A percentile compares a stretch with the other conserved stretches of the same genome.
Evolutionary conservation across 2,888 invertebrate genomes (phyloP).

Genomic region (Icerya purchasi): DNA sequence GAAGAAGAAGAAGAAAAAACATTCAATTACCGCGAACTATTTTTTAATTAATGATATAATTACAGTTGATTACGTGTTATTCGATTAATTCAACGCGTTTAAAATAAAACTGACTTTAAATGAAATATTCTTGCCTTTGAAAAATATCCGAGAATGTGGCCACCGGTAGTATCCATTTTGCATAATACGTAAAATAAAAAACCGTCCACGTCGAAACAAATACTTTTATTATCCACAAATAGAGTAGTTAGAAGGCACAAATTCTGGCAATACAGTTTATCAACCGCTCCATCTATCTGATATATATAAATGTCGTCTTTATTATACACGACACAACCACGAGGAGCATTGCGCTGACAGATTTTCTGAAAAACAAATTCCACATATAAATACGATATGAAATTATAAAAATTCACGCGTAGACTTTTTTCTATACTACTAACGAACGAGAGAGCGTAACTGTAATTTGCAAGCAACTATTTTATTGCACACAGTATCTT

Average conservation of each 20-base stretch:
- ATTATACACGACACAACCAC: slow-evolving; percentile 89
- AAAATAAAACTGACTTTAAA: neutral
- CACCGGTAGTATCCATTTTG: slow-evolving; percentile 82
- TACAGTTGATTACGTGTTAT: too few species aligned
- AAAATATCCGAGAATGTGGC: slow-evolving; percentile 89
- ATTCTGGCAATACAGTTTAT: slow-evolving; percentile 92
- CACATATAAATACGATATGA: too few species aligned
- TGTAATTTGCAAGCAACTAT: too few species aligned
- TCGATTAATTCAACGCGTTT: too few species aligned
- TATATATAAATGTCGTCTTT: slow-evolving; percentile 86
- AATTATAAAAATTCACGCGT: too few species aligned
- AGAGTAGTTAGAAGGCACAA: slow-evolving; percentile 85
- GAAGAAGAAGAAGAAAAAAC: neutral
- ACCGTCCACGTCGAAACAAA: slow-evolving; percentile 94
- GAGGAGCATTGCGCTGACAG: slow-evolving; percentile 36
- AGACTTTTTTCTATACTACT: too few species aligned
- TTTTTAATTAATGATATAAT: neutral
- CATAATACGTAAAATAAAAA: slow-evolving; percentile 88
- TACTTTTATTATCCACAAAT: slow-evolving; percentile 90
- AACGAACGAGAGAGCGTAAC: too few species aligned
- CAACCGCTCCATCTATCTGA: slow-evolving; percentile 88
- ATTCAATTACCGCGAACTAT: neutral
- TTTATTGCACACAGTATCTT: too few species aligned
- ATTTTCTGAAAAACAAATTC: too few species aligned
- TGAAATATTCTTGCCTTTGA: slow-evolving; percentile 65